Evolutionary conservation across 1,140 invertebrate genomes (phyloP).

Genomic region (Octopus sinensis): DNA sequence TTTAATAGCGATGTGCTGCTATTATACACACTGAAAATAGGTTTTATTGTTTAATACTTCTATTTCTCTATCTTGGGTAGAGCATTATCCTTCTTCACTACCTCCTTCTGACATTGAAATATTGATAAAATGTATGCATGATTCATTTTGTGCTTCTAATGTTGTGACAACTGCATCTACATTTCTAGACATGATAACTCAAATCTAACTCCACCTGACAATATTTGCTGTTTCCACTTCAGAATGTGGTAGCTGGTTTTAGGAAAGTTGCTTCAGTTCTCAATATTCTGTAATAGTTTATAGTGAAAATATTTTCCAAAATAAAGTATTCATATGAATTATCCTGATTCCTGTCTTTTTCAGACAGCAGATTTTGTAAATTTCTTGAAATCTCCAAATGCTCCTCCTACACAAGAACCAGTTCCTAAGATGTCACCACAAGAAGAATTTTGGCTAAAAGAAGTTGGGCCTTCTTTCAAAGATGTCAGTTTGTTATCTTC

Average conservation of each 20-base stretch:
- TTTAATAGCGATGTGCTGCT: too few species aligned
- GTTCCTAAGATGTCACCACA: slow-evolving; percentile 37
- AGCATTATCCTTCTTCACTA: too few species aligned
- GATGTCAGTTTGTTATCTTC: slow-evolving; percentile 61
- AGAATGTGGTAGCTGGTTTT: background rate
- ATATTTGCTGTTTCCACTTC: background rate
- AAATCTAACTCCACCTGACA: background rate
- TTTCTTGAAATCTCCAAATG: slow-evolving; percentile 60
- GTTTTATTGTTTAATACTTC: too few species aligned
- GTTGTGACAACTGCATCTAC: slow-evolving; percentile 1
- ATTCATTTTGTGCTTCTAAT: background rate
- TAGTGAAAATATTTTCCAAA: background rate
- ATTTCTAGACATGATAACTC: background rate
- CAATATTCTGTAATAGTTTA: background rate
- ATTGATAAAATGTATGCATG: background rate
- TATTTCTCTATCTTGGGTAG: too few species aligned
- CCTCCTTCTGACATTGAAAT: too few species aligned
- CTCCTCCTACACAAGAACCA: slow-evolving; percentile 60
- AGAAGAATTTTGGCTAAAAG: slow-evolving; percentile 58
- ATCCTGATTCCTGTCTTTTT: slow-evolving; percentile 28
- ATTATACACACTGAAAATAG: too few species aligned
- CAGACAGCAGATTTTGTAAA: slow-evolving; percentile 67
- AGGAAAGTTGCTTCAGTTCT: background rate
- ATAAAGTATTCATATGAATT: background rate
- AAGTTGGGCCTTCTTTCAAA: slow-evolving; percentile 52